These are phyloP conservation scores for Aeoliscus strigatus DNA, from an alignment of 2,797 vertebrate genomes.

Conservation along the genomic window DNA sequence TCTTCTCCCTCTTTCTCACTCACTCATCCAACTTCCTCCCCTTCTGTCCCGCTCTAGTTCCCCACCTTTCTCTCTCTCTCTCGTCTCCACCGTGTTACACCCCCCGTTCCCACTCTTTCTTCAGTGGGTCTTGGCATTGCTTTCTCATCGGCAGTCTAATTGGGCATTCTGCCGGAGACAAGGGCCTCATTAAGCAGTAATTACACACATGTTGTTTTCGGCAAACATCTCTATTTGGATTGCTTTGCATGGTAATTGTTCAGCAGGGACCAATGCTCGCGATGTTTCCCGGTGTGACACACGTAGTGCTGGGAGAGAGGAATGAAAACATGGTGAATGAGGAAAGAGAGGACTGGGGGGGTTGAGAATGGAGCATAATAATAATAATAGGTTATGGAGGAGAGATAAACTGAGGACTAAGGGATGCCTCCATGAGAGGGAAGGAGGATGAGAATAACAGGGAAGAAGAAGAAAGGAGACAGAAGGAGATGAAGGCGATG, in stretches of 20 bases:
- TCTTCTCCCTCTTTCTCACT: slow-evolving; percentile 13
- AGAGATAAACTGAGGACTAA: slow-evolving; percentile 58
- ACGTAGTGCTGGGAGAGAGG: slow-evolving; percentile 55
- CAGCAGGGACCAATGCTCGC: slow-evolving; percentile 80
- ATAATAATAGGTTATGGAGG: slow-evolving; percentile 52
- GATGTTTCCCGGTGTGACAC: slow-evolving; percentile 69
- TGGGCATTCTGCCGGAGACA: slow-evolving; percentile 99
- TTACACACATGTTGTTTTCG: slow-evolving; percentile 99
- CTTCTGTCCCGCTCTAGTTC: background rate
- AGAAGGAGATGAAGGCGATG: slow-evolving; percentile 39
- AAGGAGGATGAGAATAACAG: slow-evolving; percentile 28
- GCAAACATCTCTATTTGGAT: slow-evolving; percentile 99
- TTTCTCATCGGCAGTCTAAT: slow-evolving; percentile 85
- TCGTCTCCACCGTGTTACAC: slow-evolving; percentile 30
- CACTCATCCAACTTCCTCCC: slow-evolving; percentile 8
- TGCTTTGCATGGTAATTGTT: slow-evolving; percentile 93
- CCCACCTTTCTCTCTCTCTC: slow-evolving; percentile 14
- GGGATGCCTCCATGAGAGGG: slow-evolving; percentile 51
- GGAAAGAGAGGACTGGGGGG: slow-evolving; percentile 13
- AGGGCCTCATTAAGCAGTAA: slow-evolving; percentile 99
- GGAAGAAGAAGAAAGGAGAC: slow-evolving; percentile 25
- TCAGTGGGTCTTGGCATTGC: slow-evolving; percentile 61
- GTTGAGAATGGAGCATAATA: slow-evolving; percentile 9
- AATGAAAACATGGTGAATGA: slow-evolving; percentile 44
- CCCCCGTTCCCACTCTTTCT: slow-evolving; percentile 63